Evolutionary conservation across 1,140 invertebrate genomes (phyloP).

Genomic region (Aplysia californica): DNA sequence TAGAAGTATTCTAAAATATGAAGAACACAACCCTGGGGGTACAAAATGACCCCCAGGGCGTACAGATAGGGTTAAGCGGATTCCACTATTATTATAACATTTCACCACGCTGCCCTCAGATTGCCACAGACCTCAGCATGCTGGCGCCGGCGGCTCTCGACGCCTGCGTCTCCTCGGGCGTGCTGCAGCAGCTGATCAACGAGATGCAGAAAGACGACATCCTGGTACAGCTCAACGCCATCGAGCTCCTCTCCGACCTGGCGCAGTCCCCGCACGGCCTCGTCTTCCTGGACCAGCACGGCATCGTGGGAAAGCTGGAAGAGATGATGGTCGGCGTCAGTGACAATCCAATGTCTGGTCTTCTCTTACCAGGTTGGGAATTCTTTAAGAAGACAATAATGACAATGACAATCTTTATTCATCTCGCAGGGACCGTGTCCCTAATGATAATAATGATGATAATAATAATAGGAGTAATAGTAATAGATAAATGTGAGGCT

Average conservation of each 20-base stretch:
- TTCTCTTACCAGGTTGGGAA: slow-evolving; percentile 74
- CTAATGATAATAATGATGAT: no score
- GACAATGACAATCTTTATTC: no score
- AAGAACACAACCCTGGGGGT: no score
- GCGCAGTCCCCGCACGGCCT: slow-evolving; percentile 77
- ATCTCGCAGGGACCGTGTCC: no score
- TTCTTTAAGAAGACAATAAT: no score
- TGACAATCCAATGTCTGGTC: slow-evolving; percentile 73
- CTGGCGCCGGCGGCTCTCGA: slow-evolving; percentile 72
- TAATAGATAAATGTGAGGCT: no score
- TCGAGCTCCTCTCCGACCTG: slow-evolving; percentile 81
- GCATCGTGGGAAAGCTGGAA: slow-evolving; percentile 75
- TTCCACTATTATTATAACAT: no score
- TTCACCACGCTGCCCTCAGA: slow-evolving; percentile 71
- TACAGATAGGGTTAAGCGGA: no score
- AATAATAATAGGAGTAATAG: no score
- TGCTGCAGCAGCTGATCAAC: slow-evolving; percentile 76
- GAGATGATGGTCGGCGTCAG: slow-evolving; percentile 72
- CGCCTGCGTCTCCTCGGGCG: slow-evolving; percentile 72
- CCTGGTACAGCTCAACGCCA: slow-evolving; percentile 79
- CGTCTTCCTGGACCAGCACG: slow-evolving; percentile 76
- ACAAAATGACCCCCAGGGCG: no score
- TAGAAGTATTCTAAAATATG: no score
- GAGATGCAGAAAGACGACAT: slow-evolving; percentile 78
- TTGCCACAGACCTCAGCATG: slow-evolving; percentile 76